phyloP scores from a whole-genome alignment of 2,113 vertebrate species.

The Dasyurus viverrinus region DNA sequence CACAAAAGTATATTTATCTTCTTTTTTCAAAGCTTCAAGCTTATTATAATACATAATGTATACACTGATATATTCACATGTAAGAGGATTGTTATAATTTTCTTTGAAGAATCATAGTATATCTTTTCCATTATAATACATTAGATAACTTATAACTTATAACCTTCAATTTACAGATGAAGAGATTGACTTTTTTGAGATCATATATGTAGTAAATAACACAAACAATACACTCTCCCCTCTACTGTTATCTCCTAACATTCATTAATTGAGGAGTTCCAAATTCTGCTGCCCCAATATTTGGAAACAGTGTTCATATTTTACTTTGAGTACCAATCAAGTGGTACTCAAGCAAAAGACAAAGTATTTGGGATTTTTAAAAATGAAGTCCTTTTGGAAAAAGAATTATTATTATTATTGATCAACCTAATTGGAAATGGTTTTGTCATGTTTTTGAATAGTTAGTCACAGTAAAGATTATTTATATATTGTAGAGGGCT shows the following conservation, averaged over 20 bases:
- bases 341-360: background rate
- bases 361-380: background rate
- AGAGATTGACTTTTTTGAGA: background rate
- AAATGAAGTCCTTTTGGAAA: background rate
- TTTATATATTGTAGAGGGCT: background rate
- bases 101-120: no score
- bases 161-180: background rate
- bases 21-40: no score
- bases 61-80: no score
- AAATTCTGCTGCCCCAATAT: background rate
- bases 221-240: background rate
- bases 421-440: background rate
- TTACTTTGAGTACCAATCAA: background rate
- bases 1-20: no score
- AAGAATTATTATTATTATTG: background rate
- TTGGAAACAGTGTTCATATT: background rate
- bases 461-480: background rate
- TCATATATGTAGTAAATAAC: background rate
- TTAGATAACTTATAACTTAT: background rate
- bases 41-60: no score
- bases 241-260: background rate
- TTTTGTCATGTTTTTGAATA: background rate
- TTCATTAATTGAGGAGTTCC: background rate
- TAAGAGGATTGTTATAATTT: no score
- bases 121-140: no score